Base-by-base conservation (phyloP, 2,797 vertebrate species). In the Gobionotothen gibberifrons region DNA sequence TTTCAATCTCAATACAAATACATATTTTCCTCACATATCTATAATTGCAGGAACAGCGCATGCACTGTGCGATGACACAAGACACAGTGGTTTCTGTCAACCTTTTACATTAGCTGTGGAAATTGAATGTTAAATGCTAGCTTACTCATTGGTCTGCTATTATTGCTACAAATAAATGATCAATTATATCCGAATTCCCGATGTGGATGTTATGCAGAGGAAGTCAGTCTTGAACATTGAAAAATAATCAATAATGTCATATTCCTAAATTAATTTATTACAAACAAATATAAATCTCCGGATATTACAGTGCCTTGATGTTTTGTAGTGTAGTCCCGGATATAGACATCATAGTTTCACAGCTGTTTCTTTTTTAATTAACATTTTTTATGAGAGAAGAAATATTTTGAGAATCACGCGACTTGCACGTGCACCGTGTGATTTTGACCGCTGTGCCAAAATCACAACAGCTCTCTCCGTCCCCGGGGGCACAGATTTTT, bases 381-480 rank as follows among this genome's bases (percentile, higher is more conserved):
- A 39, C 48, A 22, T 16, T 72, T 76, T 78, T 9, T 36, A 7
- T 1, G 8, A 12, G 3, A 22, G 11, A 22, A 52, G 17, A 71
- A 52, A 48, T 66, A 26, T 69, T 54, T 56, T 19, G 63, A 74
- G 59, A 53, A 2, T 69, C 64, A 68, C 65, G 44, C 32, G 39
- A 67, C 63, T 57, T 43, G 11, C 60, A 46, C 44, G 58, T 63
- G 68, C 55, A 67, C 42, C 55, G 52, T 74, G 56, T 46, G 52
- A 83, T 68, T 80, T 55, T 55, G 52, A 60, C 74, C 68, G 63
- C 57, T 76, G 57, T 77, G 66, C 64, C 76, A 76, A 74, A 85
- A 78, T 87, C 71, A 49, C 56, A 78, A 61, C 62, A 29, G 72
- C 70, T 85, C 61, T 47, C 49, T 72, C n/a, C 3, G 26, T 64